Conservation (phyloP, 2,888 invertebrate species). For the Perdita meconis region DNA sequence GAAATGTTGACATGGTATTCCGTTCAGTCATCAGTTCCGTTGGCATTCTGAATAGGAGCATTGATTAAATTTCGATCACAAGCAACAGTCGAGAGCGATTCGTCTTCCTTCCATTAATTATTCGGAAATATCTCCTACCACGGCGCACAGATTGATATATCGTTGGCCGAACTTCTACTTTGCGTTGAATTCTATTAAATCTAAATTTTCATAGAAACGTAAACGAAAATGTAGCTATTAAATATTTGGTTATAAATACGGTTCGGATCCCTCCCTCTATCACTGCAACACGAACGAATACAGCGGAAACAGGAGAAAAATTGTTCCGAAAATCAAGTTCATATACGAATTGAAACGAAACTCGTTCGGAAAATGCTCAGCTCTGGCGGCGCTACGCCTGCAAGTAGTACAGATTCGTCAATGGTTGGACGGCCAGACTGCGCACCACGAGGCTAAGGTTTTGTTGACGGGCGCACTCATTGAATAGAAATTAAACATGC, state of each 20-base stretch:
- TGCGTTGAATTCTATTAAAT: background rate
- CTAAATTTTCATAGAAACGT: no score
- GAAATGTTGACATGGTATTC: background rate
- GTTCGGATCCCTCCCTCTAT: background rate
- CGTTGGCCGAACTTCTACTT: background rate
- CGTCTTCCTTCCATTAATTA: slow-evolving; percentile 29
- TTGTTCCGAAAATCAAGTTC: no score
- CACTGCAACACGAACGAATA: background rate
- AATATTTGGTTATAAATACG: no score
- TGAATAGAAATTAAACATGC: slow-evolving; percentile 27
- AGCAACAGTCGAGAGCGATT: background rate
- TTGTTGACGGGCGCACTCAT: background rate
- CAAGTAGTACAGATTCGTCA: background rate
- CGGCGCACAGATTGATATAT: background rate
- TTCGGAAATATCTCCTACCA: background rate
- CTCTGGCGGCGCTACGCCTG: no score
- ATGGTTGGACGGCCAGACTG: background rate
- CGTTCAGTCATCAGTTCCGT: background rate
- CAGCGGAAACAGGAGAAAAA: no score
- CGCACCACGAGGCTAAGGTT: background rate
- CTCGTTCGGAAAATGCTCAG: no score
- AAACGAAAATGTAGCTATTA: no score
- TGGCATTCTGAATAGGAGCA: slow-evolving; percentile 2
- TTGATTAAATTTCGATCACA: slow-evolving; percentile 41
- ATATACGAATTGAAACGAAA: no score